phyloP scores from a whole-genome alignment of 2,888 invertebrate genomes.

The Rhopalosiphum nymphaeae region DNA sequence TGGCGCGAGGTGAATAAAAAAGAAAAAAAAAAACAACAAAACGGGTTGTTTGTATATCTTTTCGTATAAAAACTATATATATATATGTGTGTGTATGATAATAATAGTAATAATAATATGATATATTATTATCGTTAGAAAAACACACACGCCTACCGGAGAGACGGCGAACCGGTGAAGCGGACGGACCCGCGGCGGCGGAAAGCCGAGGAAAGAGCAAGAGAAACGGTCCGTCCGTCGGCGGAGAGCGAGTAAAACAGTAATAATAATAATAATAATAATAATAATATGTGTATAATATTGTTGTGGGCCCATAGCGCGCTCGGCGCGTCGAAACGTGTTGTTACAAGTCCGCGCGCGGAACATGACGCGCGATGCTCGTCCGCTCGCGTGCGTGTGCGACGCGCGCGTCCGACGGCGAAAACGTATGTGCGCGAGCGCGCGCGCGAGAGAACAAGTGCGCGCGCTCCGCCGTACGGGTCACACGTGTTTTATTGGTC shows the following conservation, averaged over 20 bases:
- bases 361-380: not conserved
- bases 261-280: not conserved
- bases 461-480: slow-evolving; percentile 41
- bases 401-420: slow-evolving; percentile 2
- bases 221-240: not conserved
- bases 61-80: not conserved
- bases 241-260: not conserved
- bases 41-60: slow-evolving; percentile 22
- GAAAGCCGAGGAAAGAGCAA: not conserved
- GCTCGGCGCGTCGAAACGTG: not conserved
- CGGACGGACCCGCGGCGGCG: not conserved
- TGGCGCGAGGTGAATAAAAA: not conserved
- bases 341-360: slow-evolving; percentile 9
- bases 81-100: not conserved
- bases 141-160: slow-evolving; percentile 18
- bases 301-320: not conserved
- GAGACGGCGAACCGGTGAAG: not conserved
- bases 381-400: not conserved
- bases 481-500: slow-evolving; percentile 65
- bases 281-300: not conserved
- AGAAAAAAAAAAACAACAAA: not conserved
- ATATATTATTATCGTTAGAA: not conserved
- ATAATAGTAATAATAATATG: not conserved
- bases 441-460: slow-evolving; percentile 49
- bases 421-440: not conserved